Evolutionary conservation across 2,113 vertebrate genomes (phyloP).

Genomic region (Gadus macrocephalus): DNA sequence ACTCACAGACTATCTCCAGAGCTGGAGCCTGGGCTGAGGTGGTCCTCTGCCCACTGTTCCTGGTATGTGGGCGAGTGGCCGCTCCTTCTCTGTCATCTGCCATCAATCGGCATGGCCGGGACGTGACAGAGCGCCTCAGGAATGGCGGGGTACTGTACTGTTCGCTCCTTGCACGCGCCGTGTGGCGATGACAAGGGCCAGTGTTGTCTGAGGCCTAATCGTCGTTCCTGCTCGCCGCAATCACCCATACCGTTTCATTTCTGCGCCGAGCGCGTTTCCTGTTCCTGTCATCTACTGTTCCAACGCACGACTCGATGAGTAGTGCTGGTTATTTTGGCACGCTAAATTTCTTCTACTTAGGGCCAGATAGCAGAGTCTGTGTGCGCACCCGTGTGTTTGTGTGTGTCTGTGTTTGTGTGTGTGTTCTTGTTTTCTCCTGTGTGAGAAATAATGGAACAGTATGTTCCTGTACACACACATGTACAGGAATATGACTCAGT

Average conservation of each 20-base stretch:
- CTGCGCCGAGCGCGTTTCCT: background rate
- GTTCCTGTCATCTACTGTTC: background rate
- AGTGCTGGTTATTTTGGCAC: background rate
- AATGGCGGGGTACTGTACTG: background rate
- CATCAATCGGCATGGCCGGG: background rate
- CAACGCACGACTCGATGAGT: background rate
- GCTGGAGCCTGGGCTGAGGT: background rate
- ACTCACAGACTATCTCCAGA: too few relatives aligned
- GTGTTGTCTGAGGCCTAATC: background rate
- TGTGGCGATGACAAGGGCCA: background rate
- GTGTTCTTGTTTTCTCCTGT: background rate
- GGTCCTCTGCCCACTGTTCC: background rate
- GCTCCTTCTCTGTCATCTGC: background rate
- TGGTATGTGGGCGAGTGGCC: background rate
- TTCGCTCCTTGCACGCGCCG: background rate
- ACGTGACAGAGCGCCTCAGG: background rate
- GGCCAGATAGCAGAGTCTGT: slow-evolving; percentile 9
- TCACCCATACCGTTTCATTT: background rate
- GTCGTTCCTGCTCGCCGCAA: background rate
- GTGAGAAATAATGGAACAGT: background rate
- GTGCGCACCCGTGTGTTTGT: slow-evolving; percentile 9
- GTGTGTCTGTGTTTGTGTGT: slow-evolving; percentile 1
- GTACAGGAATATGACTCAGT: too few relatives aligned
- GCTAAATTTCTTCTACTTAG: background rate
- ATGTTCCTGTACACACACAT: too few relatives aligned